Evolutionary conservation across 2,113 vertebrate genomes (phyloP).

Genomic region (Ursus arctos): DNA sequence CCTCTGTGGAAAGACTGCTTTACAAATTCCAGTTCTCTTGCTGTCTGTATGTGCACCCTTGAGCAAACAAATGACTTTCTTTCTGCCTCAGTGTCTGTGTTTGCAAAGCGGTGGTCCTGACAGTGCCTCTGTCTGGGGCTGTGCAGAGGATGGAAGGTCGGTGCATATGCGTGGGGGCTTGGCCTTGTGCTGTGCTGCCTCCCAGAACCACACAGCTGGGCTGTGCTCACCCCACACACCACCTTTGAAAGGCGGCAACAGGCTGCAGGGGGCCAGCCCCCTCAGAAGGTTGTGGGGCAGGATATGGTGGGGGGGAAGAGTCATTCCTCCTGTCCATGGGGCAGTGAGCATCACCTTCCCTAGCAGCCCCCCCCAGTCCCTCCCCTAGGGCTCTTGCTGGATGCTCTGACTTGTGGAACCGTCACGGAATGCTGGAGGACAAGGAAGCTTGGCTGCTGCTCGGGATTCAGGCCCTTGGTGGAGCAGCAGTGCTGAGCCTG

Average conservation of each 20-base stretch:
- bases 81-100: background rate
- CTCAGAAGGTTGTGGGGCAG: background rate
- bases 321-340: fast-evolving
- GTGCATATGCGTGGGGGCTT: too few species aligned
- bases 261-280: background rate
- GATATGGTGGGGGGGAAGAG: background rate
- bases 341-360: background rate
- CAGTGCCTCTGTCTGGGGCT: background rate
- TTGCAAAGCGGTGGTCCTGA: background rate
- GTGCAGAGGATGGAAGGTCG: background rate
- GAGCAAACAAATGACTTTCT: background rate
- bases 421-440: background rate
- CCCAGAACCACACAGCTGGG: background rate
- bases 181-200: background rate
- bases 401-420: background rate
- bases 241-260: background rate
- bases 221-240: background rate
- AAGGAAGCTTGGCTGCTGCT: background rate
- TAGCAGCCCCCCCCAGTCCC: background rate
- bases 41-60: background rate
- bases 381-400: background rate
- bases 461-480: background rate
- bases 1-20: background rate
- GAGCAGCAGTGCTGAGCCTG: background rate
- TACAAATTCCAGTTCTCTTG: too few species aligned